phyloP scores from a whole-genome alignment of 2,797 vertebrate genomes.

The Macropodus opercularis region DNA sequence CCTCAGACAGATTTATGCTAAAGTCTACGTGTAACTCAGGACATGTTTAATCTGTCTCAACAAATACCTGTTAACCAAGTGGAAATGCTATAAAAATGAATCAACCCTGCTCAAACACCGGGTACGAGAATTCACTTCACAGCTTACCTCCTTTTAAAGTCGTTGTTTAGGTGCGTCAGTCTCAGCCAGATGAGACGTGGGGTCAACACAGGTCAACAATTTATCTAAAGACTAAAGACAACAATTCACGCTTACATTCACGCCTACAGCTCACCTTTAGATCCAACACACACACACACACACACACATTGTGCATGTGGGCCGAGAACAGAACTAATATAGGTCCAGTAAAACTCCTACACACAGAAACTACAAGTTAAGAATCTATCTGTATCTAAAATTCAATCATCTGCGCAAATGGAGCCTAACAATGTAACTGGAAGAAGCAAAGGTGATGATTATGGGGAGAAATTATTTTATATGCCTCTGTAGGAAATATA shows the following conservation, averaged over 20 bases:
- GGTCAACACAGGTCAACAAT: no score
- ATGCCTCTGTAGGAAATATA: conserved; percentile 43
- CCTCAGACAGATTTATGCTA: not conserved
- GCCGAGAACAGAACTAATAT: conserved; percentile 13
- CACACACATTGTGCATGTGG: not conserved
- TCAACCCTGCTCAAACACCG: not conserved
- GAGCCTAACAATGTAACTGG: conserved; percentile 50
- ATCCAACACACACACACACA: no score
- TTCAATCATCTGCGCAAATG: conserved; percentile 66
- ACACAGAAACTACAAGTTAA: conserved; percentile 36
- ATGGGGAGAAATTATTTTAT: conserved; percentile 56
- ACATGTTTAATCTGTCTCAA: no score
- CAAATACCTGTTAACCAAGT: no score
- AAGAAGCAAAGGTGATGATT: conserved; percentile 59
- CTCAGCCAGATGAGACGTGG: no score
- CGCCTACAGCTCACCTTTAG: no score
- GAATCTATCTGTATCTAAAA: conserved; percentile 38
- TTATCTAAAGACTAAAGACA: no score
- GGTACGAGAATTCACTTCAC: no score
- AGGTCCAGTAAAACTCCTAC: conserved; percentile 15
- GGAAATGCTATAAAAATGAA: no score
- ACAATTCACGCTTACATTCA: no score
- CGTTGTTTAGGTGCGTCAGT: no score
- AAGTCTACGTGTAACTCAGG: not conserved
- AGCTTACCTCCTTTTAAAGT: no score